Base-by-base conservation (phyloP, 2,113 vertebrate genomes). In the Antechinus stuartii region DNA sequence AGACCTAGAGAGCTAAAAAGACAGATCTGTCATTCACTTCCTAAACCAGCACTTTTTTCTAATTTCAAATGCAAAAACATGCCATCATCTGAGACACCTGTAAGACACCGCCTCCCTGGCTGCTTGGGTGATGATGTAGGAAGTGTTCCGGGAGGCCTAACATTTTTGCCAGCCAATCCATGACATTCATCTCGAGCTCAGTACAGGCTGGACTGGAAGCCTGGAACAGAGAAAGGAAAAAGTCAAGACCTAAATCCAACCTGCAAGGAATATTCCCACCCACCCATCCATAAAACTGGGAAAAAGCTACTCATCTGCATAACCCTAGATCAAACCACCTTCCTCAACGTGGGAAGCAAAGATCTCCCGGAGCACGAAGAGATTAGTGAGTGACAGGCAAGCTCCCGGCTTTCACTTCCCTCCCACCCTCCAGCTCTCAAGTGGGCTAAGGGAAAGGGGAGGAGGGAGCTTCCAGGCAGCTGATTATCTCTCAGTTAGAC, bases 81-180 rank as follows among this genome's bases (percentile, higher is more conserved):
- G 89, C 50, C n/a, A 42, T 42, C 16, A 42, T 2, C 4, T 30
- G 42, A 49, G 93, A 68, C 91, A 99, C 99, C 99, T 99, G 99
- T 24, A 99, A 97, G 2, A 99, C 99, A 0, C 99, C 99, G 94
- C 99, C 99, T 0, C 99, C 99, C 46, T 97, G 98, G 97, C 99
- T 99, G 91, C 99, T 53, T 0, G 99, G 99, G 91, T 99, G 99
- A 97, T 99, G 97, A 93, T 99, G 99, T 53, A 99, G 97, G 97
- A 99, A 99, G 96, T 99, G 99, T 49, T 98, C 98, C 0, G 99
- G 99, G 53, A 99, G 99, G 0, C 99, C 99, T 95, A 99, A 98
- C 93, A 99, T 99, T 98, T 99, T 99, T 89, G 99, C 99, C 97
- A 99, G 95, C 99, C 99, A 99, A 97, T 99, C 99, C 99, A 99